Evolutionary conservation across 2,113 vertebrate species (phyloP), one percentile per base, ranked within the genome.

Genomic region (Manacus vitellinus): DNA sequence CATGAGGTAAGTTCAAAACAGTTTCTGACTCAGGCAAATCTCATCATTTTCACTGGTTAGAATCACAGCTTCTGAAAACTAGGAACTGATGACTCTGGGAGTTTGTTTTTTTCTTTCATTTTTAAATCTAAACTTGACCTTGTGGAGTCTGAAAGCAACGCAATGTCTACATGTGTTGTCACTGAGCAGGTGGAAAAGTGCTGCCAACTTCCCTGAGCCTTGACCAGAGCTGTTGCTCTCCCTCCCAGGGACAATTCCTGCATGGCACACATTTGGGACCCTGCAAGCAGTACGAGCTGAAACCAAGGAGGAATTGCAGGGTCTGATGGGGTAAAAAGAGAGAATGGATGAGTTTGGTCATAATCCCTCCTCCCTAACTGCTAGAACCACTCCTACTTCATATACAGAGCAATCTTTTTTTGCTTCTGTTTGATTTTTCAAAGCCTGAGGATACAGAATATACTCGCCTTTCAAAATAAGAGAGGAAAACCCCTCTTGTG

Each of bases 251-350:
- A 30, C 19, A 30, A 51, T 24, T 46, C 22, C 25, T 31, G 51
- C 30, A 6, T 2, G 37, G 70, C 13, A 2, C 3, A 0, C 1
- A 3, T 28, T 14, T 52, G 25, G 22, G 25, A 41, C 39, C 2
- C 47, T 6, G 22, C 0, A 0, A 7, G 7, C 28, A 13, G 10
- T 61, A 44, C 1, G 0, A 33, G 10, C 37, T 6, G 27, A 22
- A 62, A 67, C 37, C 7, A 3, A 30, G 43, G 10, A 43, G 18
- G 18, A 16, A 9, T 2, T 67, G 16, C 24, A 44, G 15, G 8
- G 8, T 67, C 47, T 27, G 43, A 35, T 1, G 6, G 24, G 12
- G 16, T n/a, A 18, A 51, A 55, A 46, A 51, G 24, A 23, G n/a
- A 74, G 39, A 54, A 89, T 4, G 19, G 23, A 85, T 0, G 5